Evolutionary conservation across 2,888 invertebrate genomes (phyloP), one percentile per base, ranked within the genome.

Genomic region (Schrankia costaestrigalis): DNA sequence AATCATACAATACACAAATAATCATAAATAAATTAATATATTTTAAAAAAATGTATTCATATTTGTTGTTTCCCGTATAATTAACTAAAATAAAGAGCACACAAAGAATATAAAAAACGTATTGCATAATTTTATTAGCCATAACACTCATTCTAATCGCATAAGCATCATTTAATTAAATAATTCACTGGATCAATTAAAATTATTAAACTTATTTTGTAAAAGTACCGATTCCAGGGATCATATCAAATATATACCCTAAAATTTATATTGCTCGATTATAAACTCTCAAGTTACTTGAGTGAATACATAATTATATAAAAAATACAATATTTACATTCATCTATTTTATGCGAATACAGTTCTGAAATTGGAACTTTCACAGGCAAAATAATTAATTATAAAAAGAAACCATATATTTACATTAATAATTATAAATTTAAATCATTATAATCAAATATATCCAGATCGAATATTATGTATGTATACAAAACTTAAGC

Each of bases 291-390:
- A 78, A 75, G 69, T 64, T 62, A 44, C 69, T 74, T 72, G 75
- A 73, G 71, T 63, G 45, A 41, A 53, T 56, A 59, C 34, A 65
- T 68, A 67, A 29, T 54, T 52, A 36, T 62, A 56, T 53, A 60
- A 68, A 71, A 71, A 74, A 71, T 73, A 75, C 72, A 67, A 68
- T 80, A 81, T 78, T 78, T 79, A 79, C 77, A 79, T 63, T 56
- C 26, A 46, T 57, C 45, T 60, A 62, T 48, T 56, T 44, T 45
- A 43, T 47, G 46, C 45, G 31, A 34, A 40, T 41, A 45, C 23
- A 31, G 26, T 43, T 51, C 53, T 55, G 54, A 51, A 49, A 56
- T 53, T 41, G 52, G 52, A 47, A 61, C 55, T 56, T 50, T 43
- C 39, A 60, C 57, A 59, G 24, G 33, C 19, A 15, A 31, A 33